These are phyloP conservation scores for Artemia franciscana DNA, from an alignment of 1,140 invertebrate genomes.

Conservation along the genomic window DNA sequence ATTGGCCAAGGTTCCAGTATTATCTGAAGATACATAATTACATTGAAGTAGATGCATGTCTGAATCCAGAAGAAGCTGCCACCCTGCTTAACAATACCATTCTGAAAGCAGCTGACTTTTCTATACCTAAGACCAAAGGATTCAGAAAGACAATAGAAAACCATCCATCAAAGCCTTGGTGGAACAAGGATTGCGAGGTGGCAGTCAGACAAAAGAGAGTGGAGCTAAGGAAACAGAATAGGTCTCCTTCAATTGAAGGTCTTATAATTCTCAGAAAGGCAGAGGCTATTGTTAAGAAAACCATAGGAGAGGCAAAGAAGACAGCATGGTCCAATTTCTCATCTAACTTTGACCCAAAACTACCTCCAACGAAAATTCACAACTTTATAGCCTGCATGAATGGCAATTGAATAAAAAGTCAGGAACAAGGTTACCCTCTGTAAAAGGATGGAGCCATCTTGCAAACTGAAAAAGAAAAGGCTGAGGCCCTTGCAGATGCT, in stretches of 20 bases:
- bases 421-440: no score
- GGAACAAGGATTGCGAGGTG: neutral
- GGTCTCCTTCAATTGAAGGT: neutral
- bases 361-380: neutral
- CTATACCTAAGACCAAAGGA: neutral
- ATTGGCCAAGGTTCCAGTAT: neutral
- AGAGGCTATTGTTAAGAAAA: neutral
- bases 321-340: neutral
- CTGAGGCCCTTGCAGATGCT: neutral
- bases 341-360: neutral
- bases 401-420: neutral
- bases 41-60: neutral
- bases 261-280: neutral
- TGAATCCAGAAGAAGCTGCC: neutral
- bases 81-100: neutral
- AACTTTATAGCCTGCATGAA: neutral
- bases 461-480: neutral
- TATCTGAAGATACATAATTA: neutral
- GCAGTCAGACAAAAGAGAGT: neutral
- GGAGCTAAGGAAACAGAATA: neutral
- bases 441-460: no score
- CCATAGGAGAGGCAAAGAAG: neutral
- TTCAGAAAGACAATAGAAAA: neutral
- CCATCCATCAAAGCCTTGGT: neutral
- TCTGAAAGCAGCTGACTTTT: neutral